Conservation (phyloP, 2,888 invertebrate species). For the Eupithecia exiguata region DNA sequence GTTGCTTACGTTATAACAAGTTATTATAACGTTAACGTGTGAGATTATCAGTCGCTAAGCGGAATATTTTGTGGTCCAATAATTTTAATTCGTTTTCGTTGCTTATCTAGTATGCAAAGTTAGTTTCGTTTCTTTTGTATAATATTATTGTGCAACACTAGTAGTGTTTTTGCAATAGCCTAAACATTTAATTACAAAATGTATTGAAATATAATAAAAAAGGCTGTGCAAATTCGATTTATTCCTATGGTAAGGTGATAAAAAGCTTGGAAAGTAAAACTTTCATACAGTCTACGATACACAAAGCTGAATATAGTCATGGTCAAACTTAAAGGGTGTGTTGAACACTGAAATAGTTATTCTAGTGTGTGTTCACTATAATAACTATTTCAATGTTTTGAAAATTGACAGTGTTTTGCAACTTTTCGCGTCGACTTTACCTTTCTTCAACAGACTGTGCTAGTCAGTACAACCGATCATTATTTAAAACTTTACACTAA, state of each 20-base stretch:
- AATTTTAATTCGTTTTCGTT: slow-evolving; percentile 33
- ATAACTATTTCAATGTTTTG: not conserved
- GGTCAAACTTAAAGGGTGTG: too few relatives aligned
- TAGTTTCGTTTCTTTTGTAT: slow-evolving; percentile 15
- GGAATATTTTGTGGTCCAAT: slow-evolving; percentile 43
- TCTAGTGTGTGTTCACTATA: too few relatives aligned
- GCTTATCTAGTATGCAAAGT: slow-evolving; percentile 29
- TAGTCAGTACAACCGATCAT: not conserved
- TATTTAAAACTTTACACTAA: slow-evolving; percentile 14
- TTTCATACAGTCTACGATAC: too few relatives aligned
- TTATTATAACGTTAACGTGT: slow-evolving; percentile 15
- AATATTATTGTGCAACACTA: not conserved
- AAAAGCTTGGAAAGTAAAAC: too few relatives aligned
- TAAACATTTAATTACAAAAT: not conserved
- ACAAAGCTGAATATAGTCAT: too few relatives aligned
- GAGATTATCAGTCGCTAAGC: slow-evolving; percentile 18
- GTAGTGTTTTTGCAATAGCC: not conserved
- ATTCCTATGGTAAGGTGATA: not conserved
- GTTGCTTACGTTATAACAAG: slow-evolving; percentile 15
- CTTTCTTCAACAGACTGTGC: not conserved
- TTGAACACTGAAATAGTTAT: too few relatives aligned
- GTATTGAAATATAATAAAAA: not conserved
- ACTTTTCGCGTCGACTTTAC: not conserved
- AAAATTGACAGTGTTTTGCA: not conserved
- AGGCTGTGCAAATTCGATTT: not conserved